Percentiles rank a stretch among this genome's conserved stretches.
Evolutionary conservation across 2,888 invertebrate species (phyloP).

Genomic region (Cosmia pyralina): DNA sequence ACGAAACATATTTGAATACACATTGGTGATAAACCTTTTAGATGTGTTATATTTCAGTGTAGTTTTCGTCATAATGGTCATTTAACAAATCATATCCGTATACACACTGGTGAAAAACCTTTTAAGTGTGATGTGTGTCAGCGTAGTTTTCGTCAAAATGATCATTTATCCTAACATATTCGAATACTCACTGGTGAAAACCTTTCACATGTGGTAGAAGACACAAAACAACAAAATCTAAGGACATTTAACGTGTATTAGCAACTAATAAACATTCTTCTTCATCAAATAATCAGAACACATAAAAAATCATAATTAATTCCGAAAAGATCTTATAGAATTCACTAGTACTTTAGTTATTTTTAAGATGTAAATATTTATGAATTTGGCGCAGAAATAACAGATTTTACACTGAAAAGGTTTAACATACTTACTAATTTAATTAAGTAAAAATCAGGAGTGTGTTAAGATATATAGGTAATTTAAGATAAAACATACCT

Average conservation of each 20-base stretch:
- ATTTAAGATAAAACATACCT: neutral
- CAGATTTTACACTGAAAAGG: neutral
- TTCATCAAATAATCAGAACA: neutral
- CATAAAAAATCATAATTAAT: neutral
- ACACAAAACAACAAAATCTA: neutral
- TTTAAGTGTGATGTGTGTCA: neutral
- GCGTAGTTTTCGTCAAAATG: neutral
- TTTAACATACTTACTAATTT: neutral
- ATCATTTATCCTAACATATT: no score
- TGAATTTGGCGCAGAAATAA: neutral
- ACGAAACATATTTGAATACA: neutral
- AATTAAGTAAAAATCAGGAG: neutral
- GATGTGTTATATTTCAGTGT: neutral
- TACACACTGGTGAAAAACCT: neutral
- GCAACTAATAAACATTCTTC: neutral
- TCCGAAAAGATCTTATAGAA: conserved; percentile 1
- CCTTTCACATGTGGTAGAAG: neutral
- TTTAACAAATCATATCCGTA: neutral
- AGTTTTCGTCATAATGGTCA: neutral
- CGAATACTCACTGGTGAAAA: neutral
- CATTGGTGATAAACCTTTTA: neutral
- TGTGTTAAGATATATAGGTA: neutral
- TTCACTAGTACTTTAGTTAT: conserved; percentile 5
- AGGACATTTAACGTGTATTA: neutral
- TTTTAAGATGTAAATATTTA: conserved; percentile 16